Evolutionary conservation across 2,113 vertebrate genomes (phyloP).

Genomic region (Cervus canadensis): DNA sequence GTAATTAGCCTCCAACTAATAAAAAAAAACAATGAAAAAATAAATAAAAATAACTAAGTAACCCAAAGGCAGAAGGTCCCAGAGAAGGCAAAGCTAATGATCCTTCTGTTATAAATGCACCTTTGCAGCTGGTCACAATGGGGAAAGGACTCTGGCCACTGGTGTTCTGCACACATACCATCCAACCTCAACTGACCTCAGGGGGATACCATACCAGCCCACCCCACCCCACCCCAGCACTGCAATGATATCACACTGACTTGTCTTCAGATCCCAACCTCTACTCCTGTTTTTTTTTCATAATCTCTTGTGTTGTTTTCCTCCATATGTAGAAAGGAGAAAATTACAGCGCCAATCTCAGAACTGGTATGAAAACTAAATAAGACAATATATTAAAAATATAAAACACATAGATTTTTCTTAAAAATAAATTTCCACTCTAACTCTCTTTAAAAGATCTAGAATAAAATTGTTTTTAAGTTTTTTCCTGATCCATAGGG

Average conservation of each 20-base stretch:
- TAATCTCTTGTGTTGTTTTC: not conserved
- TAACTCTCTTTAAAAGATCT: not conserved
- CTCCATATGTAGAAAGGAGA: not conserved
- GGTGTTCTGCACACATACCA: not conserved
- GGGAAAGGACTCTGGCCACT: not conserved
- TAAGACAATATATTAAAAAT: not conserved
- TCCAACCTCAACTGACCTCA: not conserved
- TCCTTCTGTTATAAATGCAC: not conserved
- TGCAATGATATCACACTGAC: not conserved
- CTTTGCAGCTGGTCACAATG: not conserved
- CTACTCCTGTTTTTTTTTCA: not conserved
- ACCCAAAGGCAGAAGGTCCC: not conserved
- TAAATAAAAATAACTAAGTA: not conserved
- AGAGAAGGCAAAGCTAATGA: slow-evolving; percentile 15
- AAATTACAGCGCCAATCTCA: not conserved
- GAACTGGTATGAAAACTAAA: not conserved
- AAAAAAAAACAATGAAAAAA: too few species aligned
- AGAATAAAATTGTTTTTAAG: not conserved
- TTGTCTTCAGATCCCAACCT: not conserved
- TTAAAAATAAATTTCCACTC: not conserved
- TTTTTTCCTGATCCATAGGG: not conserved
- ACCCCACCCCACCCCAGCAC: rapidly evolving
- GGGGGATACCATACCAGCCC: rapidly evolving
- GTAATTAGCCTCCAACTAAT: too few species aligned
- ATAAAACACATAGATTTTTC: not conserved